These are phyloP conservation scores for Conops quadrifasciatus DNA, from an alignment of 2,888 invertebrate genomes.

Conservation along the genomic window DNA sequence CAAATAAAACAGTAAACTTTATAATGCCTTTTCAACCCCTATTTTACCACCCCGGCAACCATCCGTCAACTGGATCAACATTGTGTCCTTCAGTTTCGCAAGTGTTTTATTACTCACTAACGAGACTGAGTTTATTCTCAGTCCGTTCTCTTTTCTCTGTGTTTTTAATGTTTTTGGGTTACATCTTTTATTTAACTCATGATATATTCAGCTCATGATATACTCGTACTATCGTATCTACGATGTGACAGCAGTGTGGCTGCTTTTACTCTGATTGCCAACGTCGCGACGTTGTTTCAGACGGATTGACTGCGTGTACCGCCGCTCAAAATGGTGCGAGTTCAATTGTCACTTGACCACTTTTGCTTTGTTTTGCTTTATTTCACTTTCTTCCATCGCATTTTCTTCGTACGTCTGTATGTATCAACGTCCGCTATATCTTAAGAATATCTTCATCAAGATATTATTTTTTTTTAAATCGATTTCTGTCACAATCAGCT, in stretches of 20 bases:
- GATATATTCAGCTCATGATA: not conserved
- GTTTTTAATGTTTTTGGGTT: not conserved
- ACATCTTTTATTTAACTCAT: not conserved
- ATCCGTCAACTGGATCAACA: too few species aligned
- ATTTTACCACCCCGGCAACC: too few species aligned
- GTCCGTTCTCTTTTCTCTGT: too few species aligned
- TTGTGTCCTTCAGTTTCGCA: too few species aligned
- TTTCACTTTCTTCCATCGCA: conserved; percentile 33
- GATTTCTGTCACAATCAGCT: not conserved
- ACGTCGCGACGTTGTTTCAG: not conserved
- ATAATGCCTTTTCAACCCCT: too few species aligned
- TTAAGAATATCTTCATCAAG: not conserved
- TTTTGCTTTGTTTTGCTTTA: conserved; percentile 28
- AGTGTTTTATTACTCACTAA: too few species aligned
- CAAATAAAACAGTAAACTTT: too few species aligned
- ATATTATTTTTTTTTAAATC: not conserved
- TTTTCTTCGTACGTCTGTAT: not conserved
- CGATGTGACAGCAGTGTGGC: not conserved
- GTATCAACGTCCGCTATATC: not conserved
- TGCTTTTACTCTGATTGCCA: not conserved
- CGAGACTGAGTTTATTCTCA: too few species aligned
- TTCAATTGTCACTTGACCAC: conserved; percentile 32
- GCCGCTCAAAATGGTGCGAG: conserved; percentile 11
- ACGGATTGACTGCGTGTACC: not conserved
- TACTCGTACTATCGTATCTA: not conserved